Conservation (phyloP, 2,797 vertebrate species). For the Lophotriccus pileatus region DNA sequence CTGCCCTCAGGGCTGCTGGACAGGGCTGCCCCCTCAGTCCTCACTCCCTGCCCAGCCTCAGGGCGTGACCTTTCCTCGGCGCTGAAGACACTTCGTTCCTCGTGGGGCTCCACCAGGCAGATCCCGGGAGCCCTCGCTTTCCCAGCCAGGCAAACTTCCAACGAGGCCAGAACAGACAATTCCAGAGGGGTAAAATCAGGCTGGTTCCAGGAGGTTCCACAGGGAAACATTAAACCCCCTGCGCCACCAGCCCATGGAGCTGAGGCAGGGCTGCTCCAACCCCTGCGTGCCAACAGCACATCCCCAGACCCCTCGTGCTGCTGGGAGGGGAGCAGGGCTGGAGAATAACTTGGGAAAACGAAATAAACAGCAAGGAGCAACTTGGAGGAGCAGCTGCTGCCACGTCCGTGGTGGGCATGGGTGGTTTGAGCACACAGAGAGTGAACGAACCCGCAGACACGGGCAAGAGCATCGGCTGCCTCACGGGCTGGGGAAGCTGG, state of each 20-base stretch:
- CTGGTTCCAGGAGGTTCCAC: not conserved
- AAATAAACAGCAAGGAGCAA: accelerated
- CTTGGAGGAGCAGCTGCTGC: not conserved
- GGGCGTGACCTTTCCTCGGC: not conserved
- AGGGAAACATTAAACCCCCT: not conserved
- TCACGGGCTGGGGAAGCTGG: not conserved
- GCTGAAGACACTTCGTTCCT: accelerated
- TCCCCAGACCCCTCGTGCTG: accelerated
- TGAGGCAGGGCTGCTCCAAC: not conserved
- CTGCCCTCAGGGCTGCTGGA: accelerated
- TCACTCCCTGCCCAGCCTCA: not conserved
- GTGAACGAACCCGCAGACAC: accelerated
- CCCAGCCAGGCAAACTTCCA: accelerated
- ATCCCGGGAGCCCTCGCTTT: not conserved
- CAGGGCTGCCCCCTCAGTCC: accelerated
- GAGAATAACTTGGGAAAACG: not conserved
- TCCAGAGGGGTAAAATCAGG: not conserved
- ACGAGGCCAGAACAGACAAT: accelerated
- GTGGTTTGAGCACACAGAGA: accelerated
- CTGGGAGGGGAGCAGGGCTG: not conserved
- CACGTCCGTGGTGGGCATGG: accelerated
- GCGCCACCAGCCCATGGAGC: not conserved
- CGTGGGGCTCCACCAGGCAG: not conserved
- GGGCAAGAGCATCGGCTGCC: accelerated
- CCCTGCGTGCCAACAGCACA: not conserved